Conservation (phyloP, 1,140 invertebrate genomes). For the Polypedilum pembai region DNA sequence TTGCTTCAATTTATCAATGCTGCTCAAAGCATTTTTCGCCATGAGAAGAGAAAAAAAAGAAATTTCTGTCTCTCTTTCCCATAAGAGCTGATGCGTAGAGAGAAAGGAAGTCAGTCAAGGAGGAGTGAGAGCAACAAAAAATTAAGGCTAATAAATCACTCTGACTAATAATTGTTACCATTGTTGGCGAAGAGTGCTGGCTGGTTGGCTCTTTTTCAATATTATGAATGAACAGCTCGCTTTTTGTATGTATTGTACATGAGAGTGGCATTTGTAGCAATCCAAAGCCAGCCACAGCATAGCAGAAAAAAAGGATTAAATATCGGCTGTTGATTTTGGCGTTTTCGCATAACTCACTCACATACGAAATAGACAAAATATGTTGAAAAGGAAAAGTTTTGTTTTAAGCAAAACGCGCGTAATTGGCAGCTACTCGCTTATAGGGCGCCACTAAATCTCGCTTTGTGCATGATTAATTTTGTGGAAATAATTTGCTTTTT, state of each 20-base stretch:
- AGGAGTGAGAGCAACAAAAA: not conserved
- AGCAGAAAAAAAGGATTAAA: not conserved
- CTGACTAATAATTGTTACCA: slow-evolving; percentile 15
- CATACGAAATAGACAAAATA: not conserved
- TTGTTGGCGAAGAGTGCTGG: slow-evolving; percentile 5
- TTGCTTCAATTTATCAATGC: slow-evolving; percentile 23
- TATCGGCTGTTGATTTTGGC: not conserved
- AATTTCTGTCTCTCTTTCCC: not conserved
- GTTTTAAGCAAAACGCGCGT: not conserved
- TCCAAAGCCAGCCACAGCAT: not conserved
- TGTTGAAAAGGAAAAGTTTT: not conserved
- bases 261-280: not conserved
- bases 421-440: slow-evolving; percentile 24
- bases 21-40: not conserved
- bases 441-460: slow-evolving; percentile 17
- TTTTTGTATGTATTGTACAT: not conserved
- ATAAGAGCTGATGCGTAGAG: not conserved
- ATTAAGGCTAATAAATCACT: slow-evolving; percentile 23
- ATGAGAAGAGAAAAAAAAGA: no score
- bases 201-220: not conserved
- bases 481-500: slow-evolving; percentile 1
- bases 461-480: slow-evolving; percentile 21
- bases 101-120: not conserved
- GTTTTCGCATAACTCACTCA: not conserved
- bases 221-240: not conserved